A percentile compares a stretch with the other conserved stretches of the same genome.
Conservation (phyloP, 2,113 vertebrate genomes). For the Sisor rabdophorus region DNA sequence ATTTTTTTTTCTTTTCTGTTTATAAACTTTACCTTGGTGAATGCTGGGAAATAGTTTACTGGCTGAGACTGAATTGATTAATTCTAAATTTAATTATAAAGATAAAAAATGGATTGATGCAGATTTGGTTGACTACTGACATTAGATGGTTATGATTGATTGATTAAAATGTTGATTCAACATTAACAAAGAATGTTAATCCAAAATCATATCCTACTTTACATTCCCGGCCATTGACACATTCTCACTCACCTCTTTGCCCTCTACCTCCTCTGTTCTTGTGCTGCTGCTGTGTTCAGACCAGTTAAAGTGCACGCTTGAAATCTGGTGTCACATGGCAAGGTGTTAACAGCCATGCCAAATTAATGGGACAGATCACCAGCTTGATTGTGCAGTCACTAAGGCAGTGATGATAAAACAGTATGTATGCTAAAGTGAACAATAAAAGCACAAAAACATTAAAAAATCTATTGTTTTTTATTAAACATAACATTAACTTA, state of each 20-base stretch:
- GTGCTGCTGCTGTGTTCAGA: slow-evolving; percentile 66
- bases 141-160: no score
- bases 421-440: slow-evolving; percentile 49
- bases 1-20: no score
- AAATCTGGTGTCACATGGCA: slow-evolving; percentile 55
- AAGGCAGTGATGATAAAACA: slow-evolving; percentile 35
- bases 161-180: no score
- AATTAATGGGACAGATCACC: slow-evolving; percentile 42
- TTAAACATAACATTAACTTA: neutral
- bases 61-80: no score
- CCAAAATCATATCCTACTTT: no score
- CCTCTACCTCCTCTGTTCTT: slow-evolving; percentile 54
- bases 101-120: no score
- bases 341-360: slow-evolving; percentile 52
- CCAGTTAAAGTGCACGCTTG: slow-evolving; percentile 52
- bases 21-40: no score
- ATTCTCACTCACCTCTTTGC: neutral
- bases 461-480: neutral
- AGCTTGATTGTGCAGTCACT: slow-evolving; percentile 38
- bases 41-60: no score
- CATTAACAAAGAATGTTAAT: no score
- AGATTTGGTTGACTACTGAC: no score
- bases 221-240: slow-evolving; percentile 12
- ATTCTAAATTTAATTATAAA: no score
- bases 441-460: slow-evolving; percentile 50